These are phyloP conservation scores for Cosmia pyralina DNA, from an alignment of 2,888 invertebrate genomes.

Conservation along the genomic window DNA sequence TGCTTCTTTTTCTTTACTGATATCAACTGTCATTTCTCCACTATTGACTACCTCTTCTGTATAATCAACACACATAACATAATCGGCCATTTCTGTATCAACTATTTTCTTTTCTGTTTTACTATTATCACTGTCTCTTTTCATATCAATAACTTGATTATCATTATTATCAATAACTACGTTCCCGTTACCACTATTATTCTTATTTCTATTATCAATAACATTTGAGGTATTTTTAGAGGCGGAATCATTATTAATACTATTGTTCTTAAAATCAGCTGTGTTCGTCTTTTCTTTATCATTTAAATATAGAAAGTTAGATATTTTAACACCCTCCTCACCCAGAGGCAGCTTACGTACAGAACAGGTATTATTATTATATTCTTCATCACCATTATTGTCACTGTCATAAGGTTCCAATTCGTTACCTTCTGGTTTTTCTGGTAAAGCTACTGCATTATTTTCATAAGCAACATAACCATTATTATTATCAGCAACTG, in stretches of 20 bases:
- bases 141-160: conserved; percentile 27
- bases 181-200: conserved; percentile 12
- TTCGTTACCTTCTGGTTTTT: neutral
- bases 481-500: neutral
- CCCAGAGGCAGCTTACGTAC: neutral
- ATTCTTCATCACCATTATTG: neutral
- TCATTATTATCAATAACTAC: conserved; percentile 38
- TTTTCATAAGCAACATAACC: too few relatives aligned
- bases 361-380: neutral
- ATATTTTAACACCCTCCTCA: neutral
- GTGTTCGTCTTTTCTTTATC: neutral
- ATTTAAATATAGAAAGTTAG: neutral
- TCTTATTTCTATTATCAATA: conserved; percentile 25
- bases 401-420: neutral
- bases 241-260: neutral
- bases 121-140: neutral
- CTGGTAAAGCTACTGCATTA: neutral
- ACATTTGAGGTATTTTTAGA: neutral
- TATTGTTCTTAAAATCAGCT: neutral
- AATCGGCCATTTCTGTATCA: neutral
- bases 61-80: neutral
- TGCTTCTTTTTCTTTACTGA: neutral
- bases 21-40: neutral
- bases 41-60: neutral
- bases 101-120: neutral